These are phyloP conservation scores for Lichenostomus cassidix DNA, from an alignment of 2,113 vertebrate species.

Conservation along the genomic window DNA sequence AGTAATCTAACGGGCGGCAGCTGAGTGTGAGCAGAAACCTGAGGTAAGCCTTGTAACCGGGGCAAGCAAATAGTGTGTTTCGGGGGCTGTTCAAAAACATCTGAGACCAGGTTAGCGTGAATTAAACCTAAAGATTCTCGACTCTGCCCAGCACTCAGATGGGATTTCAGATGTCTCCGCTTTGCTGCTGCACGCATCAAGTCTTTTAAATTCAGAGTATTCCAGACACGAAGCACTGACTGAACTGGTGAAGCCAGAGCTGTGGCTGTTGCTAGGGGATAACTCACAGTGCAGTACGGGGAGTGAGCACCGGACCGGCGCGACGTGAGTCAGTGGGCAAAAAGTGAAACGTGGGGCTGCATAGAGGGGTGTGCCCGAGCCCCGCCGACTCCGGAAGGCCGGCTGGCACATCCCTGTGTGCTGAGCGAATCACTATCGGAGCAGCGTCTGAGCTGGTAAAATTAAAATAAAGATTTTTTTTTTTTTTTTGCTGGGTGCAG, in stretches of 20 bases:
- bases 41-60: background rate
- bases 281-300: background rate
- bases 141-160: accelerated
- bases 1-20: background rate
- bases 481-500: background rate
- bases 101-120: background rate
- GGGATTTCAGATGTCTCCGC: background rate
- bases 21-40: background rate
- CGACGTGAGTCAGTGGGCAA: accelerated
- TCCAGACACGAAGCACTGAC: background rate
- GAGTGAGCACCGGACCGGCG: background rate
- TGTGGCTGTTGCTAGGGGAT: constrained; percentile 3
- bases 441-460: background rate
- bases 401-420: background rate
- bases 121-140: background rate
- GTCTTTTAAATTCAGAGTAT: background rate
- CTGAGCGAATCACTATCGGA: background rate
- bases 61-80: background rate
- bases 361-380: background rate
- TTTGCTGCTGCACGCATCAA: background rate
- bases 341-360: background rate
- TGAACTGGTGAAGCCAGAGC: background rate
- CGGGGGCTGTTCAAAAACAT: background rate
- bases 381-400: accelerated
- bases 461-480: background rate